A percentile compares a stretch with the other conserved stretches of the same genome.
phyloP scores from a whole-genome alignment of 2,797 vertebrate species.

The Lagodon rhomboides region DNA sequence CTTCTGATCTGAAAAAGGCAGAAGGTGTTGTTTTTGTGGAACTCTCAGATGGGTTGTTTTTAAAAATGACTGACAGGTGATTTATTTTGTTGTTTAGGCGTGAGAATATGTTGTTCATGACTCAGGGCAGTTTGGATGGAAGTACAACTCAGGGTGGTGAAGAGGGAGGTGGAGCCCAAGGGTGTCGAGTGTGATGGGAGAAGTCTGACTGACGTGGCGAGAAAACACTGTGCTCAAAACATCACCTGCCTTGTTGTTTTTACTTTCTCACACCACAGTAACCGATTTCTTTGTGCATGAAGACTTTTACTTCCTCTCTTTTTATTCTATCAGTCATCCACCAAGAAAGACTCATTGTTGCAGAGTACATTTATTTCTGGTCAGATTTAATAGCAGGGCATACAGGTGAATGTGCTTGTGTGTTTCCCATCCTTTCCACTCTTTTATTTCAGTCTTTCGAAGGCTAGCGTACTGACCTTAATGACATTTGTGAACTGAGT shows the following conservation, averaged over 20 bases:
- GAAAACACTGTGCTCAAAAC: conserved; percentile 21
- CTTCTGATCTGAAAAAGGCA: background rate
- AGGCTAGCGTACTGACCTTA: background rate
- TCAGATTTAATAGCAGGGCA: conserved; percentile 5
- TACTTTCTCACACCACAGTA: conserved; percentile 4
- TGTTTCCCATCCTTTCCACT: background rate
- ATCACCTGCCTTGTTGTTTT: conserved; percentile 18
- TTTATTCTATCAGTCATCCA: conserved; percentile 9
- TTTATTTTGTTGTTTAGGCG: background rate
- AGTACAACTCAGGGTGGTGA: background rate
- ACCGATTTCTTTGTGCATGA: background rate
- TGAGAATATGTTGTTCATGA: background rate
- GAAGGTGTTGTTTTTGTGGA: background rate
- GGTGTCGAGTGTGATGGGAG: conserved; percentile 6
- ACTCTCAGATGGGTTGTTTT: background rate
- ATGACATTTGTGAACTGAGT: background rate
- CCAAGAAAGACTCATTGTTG: conserved; percentile 14
- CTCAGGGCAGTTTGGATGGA: background rate
- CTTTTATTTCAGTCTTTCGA: background rate
- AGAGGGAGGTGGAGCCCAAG: background rate
- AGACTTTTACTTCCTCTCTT: conserved; percentile 25
- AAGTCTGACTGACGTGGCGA: conserved; percentile 5
- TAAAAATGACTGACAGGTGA: background rate
- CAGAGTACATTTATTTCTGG: conserved; percentile 24
- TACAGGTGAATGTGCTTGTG: background rate